phyloP scores from a whole-genome alignment of 2,113 vertebrate genomes.

The Rhabdornis inornatus region DNA sequence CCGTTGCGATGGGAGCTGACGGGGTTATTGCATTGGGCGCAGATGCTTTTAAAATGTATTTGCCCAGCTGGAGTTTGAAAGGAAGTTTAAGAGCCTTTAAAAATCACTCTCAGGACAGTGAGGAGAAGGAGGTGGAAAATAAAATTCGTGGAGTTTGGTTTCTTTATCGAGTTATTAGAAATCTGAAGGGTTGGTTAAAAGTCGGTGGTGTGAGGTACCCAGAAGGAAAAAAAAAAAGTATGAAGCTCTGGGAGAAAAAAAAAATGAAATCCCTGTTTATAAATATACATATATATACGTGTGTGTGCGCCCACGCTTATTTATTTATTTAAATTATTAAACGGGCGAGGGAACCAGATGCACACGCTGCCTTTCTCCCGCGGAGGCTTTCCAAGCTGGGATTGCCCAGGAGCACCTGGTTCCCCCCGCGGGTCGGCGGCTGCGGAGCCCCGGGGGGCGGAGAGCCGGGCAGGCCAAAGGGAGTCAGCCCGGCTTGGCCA shows the following conservation, averaged over 20 bases:
- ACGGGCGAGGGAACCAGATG: constrained; percentile 16
- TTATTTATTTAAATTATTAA: constrained; percentile 58
- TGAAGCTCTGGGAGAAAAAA: not conserved
- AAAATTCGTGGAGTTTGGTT: not conserved
- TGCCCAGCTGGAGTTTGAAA: not conserved
- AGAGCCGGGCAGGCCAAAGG: not conserved
- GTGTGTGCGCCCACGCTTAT: not conserved
- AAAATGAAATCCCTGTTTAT: not conserved
- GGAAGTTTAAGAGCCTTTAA: not conserved
- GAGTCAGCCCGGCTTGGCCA: not conserved
- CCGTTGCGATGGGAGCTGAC: not conserved
- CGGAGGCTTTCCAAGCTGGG: not conserved
- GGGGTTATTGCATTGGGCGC: not conserved
- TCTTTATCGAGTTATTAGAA: constrained; percentile 2
- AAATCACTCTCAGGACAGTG: not conserved
- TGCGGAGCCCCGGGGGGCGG: not conserved
- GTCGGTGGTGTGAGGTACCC: not conserved
- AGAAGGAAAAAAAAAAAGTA: not conserved
- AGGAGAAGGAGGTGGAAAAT: not conserved
- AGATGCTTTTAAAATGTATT: constrained; percentile 19
- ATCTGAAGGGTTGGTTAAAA: constrained; percentile 23
- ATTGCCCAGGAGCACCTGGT: constrained; percentile 39
- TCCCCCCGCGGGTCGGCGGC: not conserved
- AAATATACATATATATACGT: not conserved
- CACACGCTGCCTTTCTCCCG: not conserved